phyloP scores from a whole-genome alignment of 1,140 invertebrate genomes.

The Zaprionus gabonicus region DNA sequence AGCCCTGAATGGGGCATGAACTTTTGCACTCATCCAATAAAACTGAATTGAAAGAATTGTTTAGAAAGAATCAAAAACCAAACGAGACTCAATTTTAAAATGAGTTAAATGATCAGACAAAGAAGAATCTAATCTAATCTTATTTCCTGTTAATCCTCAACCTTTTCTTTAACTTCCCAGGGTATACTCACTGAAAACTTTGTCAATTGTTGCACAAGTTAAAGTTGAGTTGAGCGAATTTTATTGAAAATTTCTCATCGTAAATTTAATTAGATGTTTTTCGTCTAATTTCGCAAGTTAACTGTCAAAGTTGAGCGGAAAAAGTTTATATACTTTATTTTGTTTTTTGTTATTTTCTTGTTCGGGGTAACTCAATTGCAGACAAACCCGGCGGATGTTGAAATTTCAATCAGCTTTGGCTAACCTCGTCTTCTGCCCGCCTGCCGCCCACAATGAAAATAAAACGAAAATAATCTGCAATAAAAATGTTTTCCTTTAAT shows the following conservation, averaged over 20 bases:
- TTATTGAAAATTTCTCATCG: constrained; percentile 14
- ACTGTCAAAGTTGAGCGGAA: constrained; percentile 51
- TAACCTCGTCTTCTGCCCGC: background rate
- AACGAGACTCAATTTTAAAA: too few species aligned
- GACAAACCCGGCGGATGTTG: constrained; percentile 57
- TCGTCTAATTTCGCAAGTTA: constrained; percentile 26
- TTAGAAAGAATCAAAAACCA: too few species aligned
- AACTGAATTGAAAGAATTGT: too few species aligned
- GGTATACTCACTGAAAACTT: background rate
- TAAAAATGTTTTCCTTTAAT: constrained; percentile 84
- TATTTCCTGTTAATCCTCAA: too few species aligned
- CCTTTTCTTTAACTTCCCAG: background rate
- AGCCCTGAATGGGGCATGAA: too few species aligned
- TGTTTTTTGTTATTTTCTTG: constrained; percentile 7
- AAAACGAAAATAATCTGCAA: constrained; percentile 83
- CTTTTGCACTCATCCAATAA: too few species aligned
- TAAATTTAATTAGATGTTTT: constrained; percentile 65
- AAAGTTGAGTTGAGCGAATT: constrained; percentile 5
- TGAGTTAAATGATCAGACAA: too few species aligned
- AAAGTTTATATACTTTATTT: constrained; percentile 30
- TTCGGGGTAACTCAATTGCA: constrained; percentile 66
- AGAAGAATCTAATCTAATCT: too few species aligned
- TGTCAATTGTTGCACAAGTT: constrained; percentile 13
- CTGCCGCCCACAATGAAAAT: constrained; percentile 18
- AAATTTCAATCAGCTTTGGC: constrained; percentile 72